Conservation (phyloP, 2,797 vertebrate genomes). For the Hephaestus fuliginosus region DNA sequence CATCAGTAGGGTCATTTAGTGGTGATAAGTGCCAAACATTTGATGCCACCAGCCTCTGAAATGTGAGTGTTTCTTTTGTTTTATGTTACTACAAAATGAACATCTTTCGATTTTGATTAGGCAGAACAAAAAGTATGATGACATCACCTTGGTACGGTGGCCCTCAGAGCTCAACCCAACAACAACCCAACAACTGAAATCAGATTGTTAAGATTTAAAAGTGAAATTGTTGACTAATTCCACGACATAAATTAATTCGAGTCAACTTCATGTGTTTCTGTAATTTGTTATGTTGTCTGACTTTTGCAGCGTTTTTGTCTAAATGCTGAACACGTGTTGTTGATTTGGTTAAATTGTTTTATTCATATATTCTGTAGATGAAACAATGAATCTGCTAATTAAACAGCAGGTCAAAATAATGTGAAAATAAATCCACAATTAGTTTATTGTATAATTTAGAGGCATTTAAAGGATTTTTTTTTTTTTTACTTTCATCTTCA, state of each 20-base stretch:
- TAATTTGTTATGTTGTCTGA: too few species aligned
- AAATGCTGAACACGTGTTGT: background rate
- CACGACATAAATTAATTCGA: background rate
- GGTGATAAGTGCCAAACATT: background rate
- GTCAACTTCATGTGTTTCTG: background rate
- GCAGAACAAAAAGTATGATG: background rate
- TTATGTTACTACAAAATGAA: background rate
- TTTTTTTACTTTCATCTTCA: background rate
- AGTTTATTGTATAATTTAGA: too few species aligned
- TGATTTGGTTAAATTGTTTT: background rate
- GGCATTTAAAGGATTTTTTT: slow-evolving; percentile 15
- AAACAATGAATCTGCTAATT: background rate
- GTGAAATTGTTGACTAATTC: background rate
- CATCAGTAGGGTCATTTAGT: background rate
- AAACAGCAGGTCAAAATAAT: background rate
- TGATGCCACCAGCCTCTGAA: background rate
- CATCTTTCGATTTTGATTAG: background rate
- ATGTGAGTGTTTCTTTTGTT: background rate
- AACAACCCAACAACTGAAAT: background rate
- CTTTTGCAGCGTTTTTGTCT: too few species aligned
- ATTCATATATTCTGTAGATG: background rate
- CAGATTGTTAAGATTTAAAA: background rate
- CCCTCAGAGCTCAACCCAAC: background rate
- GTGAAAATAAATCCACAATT: background rate
- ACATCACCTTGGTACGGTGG: background rate